Percentiles rank a stretch among this genome's conserved stretches.
phyloP scores from a whole-genome alignment of 2,113 vertebrate species.

The Apeltes quadracus region DNA sequence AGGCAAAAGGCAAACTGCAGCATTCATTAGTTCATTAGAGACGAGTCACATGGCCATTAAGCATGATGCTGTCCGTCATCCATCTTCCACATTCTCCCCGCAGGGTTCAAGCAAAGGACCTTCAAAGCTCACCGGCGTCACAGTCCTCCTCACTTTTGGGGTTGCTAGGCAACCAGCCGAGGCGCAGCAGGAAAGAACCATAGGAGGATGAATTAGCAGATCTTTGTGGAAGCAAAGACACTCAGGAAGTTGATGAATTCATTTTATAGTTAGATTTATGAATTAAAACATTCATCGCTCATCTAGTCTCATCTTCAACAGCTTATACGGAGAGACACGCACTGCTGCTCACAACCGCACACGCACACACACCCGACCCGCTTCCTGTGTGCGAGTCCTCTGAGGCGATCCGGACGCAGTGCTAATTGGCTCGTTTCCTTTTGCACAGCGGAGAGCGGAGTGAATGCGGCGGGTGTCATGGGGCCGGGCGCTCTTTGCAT shows the following conservation, averaged over 20 bases:
- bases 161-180: no score
- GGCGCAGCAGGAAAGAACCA: no score
- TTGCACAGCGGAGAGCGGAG: not conserved
- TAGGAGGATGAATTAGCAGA: no score
- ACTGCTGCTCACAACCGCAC: not conserved
- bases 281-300: no score
- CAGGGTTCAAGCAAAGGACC: not conserved
- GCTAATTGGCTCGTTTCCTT: slow-evolving; percentile 25
- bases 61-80: not conserved
- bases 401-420: not conserved
- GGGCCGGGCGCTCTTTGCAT: not conserved
- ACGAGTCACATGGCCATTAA: no score
- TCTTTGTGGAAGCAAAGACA: no score
- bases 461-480: slow-evolving; percentile 6
- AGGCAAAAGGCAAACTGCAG: not conserved
- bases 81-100: not conserved
- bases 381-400: slow-evolving; percentile 38
- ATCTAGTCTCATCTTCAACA: no score
- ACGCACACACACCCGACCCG: slow-evolving; percentile 32
- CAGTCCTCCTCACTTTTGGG: no score
- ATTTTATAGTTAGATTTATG: no score
- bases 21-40: not conserved
- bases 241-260: no score
- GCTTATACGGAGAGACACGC: not conserved
- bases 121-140: no score